Base-by-base conservation (phyloP, 1,140 invertebrate species). In the Zaprionus lachaisei region DNA sequence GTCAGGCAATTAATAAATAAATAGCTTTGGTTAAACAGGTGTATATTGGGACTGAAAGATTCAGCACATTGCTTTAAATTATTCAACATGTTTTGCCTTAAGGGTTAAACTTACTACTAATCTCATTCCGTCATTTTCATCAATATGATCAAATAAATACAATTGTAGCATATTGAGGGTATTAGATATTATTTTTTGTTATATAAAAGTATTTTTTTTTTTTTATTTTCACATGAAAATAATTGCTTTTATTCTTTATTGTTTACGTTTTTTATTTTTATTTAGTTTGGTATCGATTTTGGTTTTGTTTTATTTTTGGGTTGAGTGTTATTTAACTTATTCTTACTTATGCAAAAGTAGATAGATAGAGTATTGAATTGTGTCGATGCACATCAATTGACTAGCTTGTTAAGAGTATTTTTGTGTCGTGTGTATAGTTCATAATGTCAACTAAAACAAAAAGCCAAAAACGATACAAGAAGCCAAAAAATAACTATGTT, bases 181-280 rank as follows among this genome's bases (percentile, higher is more conserved):
- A 15, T 31, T 26, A 56, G n/a, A 62, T 72, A 61, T 49, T n/a
- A 58, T 14, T 71, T 22, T 44, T 31, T 61, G 15, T 66, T 51
- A 51, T 51, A 22, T 61, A 34, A 2, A 47, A 47, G n/a, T 17
- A 1, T 20, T 20, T 1, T 9, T 17, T 47, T 47, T 44, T 77
- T 89, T 87, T 60, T 80, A 77, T 87, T 89, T 83, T 72, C 78
- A 47, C 34, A 28, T 34, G 83, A 49, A 87, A 87, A 87, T 87
- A 87, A 87, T 87, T 87, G 83, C 83, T 87, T 87, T 79, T 79
- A 77, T 83, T 72, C 60, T 61, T 87, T 87, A 87, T 87, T 87
- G 85, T 87, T 66, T 72, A 78, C 67, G 67, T 83, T 89, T 67
- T 54, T 70, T 58, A 41, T 64, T 70, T 41, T 28, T 68, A 51